Evolutionary conservation across 2,113 vertebrate species (phyloP), one percentile per base, ranked within the genome.

Genomic region (Suncus etruscus): DNA sequence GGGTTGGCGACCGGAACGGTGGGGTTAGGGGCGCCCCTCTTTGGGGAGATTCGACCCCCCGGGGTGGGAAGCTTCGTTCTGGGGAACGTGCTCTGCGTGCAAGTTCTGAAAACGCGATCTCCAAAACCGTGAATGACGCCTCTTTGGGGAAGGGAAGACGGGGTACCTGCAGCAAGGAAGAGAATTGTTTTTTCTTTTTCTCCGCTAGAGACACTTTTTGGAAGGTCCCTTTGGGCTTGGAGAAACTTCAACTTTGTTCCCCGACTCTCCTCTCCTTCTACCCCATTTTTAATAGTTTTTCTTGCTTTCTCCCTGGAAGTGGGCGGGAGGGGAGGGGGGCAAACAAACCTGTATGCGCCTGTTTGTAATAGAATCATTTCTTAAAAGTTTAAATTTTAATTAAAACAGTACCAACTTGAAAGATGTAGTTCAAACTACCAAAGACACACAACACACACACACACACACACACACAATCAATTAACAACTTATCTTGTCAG

Each of bases 371-470:
- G 54, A 94, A 89, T 77, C 91, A 93, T 66, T 29, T 65, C 16
- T 8, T 11, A 66, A 25, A 66, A 10, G 11, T 95, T 86, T 81
- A 74, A 78, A 68, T 85, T 94, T 94, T 92, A 74, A 87, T 92
- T 94, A 92, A 94, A 96, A 92, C 90, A 87, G 85, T 88, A 93
- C 65, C 89, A 92, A 79, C 66, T 94, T 87, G 82, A 75, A 92
- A 94, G 75, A 92, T 39, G 45, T 78, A 58, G 86, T 27, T 90
- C 32, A 91, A 63, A n/a, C 45, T 82, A 77, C 73, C 24, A 74
- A 84, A 32, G 70, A 86, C 89, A 20, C 14, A 89, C n/a, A 85
- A 61, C 58, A 61, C 58, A 22, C 58, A 61, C 58, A 14, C 11
- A 16, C 15, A 58, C 54, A 54, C 54, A 14, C 54, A 14, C 58